Evolutionary conservation across 1,140 invertebrate species (phyloP).

Genomic region (Zelostemma sp.): DNA sequence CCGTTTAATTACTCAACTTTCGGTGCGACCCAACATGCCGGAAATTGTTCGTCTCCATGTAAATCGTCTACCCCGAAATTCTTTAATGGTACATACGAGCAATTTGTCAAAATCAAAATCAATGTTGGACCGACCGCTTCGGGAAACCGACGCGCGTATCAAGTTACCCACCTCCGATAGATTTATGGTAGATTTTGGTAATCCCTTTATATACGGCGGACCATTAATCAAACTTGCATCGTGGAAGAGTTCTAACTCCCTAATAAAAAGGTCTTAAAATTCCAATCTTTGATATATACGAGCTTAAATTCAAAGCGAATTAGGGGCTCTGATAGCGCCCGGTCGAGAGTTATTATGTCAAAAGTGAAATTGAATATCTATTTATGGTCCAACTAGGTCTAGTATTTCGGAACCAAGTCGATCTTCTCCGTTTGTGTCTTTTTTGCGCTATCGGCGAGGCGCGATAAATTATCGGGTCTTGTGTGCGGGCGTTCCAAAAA

Average conservation of each 20-base stretch:
- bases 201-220: neutral
- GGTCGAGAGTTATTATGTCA: conserved; percentile 22
- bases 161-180: neutral
- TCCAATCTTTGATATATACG: neutral
- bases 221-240: conserved; percentile 11
- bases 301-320: conserved; percentile 7
- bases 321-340: conserved; percentile 20
- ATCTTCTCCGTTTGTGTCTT: neutral
- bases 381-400: conserved; percentile 19
- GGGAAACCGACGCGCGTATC: no score
- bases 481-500: conserved; percentile 23
- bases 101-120: conserved; percentile 1
- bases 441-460: conserved; percentile 2
- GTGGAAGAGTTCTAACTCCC: conserved; percentile 15
- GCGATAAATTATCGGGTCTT: conserved; percentile 11
- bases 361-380: conserved; percentile 41
- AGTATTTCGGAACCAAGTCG: neutral
- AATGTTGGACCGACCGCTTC: no score
- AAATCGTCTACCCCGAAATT: no score
- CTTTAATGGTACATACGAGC: no score
- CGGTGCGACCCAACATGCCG: conserved; percentile 14
- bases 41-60: conserved; percentile 25
- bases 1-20: conserved; percentile 36
- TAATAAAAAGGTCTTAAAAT: conserved; percentile 18
- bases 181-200: no score